Conservation (phyloP, 2,888 invertebrate species). For the Andrena camellia region DNA sequence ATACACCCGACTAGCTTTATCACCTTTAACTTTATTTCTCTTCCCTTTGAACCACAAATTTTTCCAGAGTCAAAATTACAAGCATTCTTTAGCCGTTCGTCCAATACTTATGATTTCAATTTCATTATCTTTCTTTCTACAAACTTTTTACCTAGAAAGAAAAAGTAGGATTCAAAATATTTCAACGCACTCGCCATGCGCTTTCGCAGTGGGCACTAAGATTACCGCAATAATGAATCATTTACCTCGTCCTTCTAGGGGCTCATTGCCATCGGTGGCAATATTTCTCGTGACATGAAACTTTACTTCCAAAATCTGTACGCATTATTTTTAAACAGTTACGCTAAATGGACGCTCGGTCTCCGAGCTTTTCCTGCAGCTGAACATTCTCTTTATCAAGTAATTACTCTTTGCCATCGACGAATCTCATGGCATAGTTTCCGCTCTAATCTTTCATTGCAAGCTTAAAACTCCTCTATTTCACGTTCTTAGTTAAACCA, state of each 20-base stretch:
- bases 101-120: no score
- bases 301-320: neutral
- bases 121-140: neutral
- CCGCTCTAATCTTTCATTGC: no score
- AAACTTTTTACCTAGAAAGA: slow-evolving; percentile 31
- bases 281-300: slow-evolving; percentile 15
- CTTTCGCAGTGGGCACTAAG: neutral
- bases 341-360: no score
- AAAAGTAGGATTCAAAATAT: slow-evolving; percentile 16
- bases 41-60: slow-evolving; percentile 29
- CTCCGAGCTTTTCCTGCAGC: no score
- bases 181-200: neutral
- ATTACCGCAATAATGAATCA: neutral
- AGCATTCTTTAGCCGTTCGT: no score
- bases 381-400: no score
- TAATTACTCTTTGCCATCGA: no score
- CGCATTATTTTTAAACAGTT: no score
- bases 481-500: neutral
- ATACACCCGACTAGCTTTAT: slow-evolving; percentile 55
- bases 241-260: slow-evolving; percentile 30
- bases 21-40: slow-evolving; percentile 26
- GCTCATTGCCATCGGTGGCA: slow-evolving; percentile 2
- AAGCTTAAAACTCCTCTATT: neutral
- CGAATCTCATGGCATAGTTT: no score
- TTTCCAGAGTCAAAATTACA: neutral